phyloP scores from a whole-genome alignment of 2,113 vertebrate genomes.

The Cyrtonyx montezumae region DNA sequence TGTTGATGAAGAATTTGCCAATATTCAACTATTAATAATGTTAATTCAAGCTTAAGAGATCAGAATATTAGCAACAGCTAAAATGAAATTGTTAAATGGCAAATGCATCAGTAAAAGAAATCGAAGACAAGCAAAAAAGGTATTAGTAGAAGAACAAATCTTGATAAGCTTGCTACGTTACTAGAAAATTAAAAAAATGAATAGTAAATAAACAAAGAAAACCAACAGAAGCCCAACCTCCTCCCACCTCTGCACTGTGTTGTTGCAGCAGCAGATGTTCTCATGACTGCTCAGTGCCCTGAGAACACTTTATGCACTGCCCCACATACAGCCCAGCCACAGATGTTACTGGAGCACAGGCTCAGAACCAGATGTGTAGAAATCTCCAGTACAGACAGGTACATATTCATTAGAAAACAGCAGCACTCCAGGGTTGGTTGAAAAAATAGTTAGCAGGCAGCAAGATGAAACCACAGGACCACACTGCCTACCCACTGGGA shows the following conservation, averaged over 20 bases:
- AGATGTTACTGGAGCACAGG: not conserved
- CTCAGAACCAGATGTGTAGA: rapidly evolving
- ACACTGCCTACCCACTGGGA: rapidly evolving
- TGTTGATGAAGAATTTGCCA: not conserved
- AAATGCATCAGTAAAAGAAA: not conserved
- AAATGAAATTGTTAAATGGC: not conserved
- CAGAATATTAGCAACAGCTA: not conserved
- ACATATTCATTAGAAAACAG: not conserved
- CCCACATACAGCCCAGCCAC: not conserved
- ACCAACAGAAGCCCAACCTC: not conserved
- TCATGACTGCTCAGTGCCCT: not conserved
- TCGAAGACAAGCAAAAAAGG: not conserved
- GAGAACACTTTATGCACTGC: not conserved
- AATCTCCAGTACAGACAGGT: not conserved
- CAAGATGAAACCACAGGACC: not conserved
- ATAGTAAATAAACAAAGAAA: not conserved
- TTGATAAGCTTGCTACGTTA: not conserved
- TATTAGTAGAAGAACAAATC: not conserved
- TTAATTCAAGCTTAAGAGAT: not conserved
- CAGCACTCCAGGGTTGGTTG: not conserved
- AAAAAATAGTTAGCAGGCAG: not conserved
- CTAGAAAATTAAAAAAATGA: not conserved
- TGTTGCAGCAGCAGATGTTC: not conserved
- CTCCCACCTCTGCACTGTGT: not conserved
- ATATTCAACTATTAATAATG: not conserved